phyloP scores from a whole-genome alignment of 2,113 vertebrate species.

The Spheniscus mendiculus region DNA sequence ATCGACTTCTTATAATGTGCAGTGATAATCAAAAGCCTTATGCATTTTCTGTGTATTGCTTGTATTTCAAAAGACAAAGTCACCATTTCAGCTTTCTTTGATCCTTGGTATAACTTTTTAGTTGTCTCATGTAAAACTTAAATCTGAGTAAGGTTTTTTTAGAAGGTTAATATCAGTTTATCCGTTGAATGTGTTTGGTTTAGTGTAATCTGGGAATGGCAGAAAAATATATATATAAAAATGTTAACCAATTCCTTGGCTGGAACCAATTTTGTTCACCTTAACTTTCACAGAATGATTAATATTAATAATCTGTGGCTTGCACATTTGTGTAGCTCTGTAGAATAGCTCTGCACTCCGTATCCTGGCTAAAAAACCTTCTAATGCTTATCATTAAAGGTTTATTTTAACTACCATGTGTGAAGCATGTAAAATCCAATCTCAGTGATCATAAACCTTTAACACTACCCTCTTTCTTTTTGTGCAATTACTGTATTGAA shows the following conservation, averaged over 20 bases:
- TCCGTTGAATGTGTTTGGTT: slow-evolving; percentile 60
- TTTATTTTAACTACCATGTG: slow-evolving; percentile 50
- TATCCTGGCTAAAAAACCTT: background rate
- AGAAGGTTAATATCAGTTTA: slow-evolving; percentile 48
- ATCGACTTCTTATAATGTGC: slow-evolving; percentile 67
- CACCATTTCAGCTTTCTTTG: slow-evolving; percentile 60
- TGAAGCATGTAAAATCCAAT: slow-evolving; percentile 65
- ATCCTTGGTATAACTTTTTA: slow-evolving; percentile 61
- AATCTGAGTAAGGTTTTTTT: slow-evolving; percentile 49
- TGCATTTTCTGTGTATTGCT: slow-evolving; percentile 76
- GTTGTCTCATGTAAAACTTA: slow-evolving; percentile 62
- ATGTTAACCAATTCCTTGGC: slow-evolving; percentile 51
- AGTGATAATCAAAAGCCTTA: slow-evolving; percentile 81
- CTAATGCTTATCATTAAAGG: slow-evolving; percentile 22
- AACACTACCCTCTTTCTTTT: slow-evolving; percentile 63
- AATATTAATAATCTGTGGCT: slow-evolving; percentile 54
- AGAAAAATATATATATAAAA: slow-evolving; percentile 21
- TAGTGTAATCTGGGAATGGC: slow-evolving; percentile 62
- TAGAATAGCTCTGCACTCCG: slow-evolving; percentile 54
- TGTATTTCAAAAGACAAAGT: slow-evolving; percentile 59
- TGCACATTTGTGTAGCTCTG: slow-evolving; percentile 64
- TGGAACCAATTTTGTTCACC: slow-evolving; percentile 55
- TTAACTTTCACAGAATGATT: slow-evolving; percentile 56
- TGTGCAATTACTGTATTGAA: slow-evolving; percentile 77
- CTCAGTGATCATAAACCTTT: slow-evolving; percentile 52